Conservation (phyloP, 1,140 invertebrate species). For the Hypothenemus hampei region DNA sequence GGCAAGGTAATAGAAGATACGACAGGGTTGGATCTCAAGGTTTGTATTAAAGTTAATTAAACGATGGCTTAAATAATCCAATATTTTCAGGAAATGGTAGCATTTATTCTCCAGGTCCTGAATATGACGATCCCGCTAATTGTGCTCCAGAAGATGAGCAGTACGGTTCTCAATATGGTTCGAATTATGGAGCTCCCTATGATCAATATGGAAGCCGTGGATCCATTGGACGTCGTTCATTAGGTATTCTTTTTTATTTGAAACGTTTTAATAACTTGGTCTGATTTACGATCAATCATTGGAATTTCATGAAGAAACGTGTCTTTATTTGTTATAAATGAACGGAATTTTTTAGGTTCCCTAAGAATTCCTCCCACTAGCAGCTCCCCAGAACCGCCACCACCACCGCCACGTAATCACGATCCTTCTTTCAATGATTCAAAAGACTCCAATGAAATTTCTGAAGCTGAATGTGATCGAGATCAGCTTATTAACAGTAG, state of each 20-base stretch:
- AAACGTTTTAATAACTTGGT: too few relatives aligned
- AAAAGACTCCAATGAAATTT: conserved; percentile 89
- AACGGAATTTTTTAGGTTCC: conserved; percentile 51
- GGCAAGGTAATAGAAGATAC: conserved; percentile 41
- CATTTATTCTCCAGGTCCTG: conserved; percentile 68
- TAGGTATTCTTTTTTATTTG: conserved; percentile 43
- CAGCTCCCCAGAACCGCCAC: conserved; percentile 72
- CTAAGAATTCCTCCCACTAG: conserved; percentile 57
- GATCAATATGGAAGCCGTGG: conserved; percentile 81
- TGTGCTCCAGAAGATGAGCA: conserved; percentile 85
- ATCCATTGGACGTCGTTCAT: conserved; percentile 55
- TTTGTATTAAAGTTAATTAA: conserved; percentile 4
- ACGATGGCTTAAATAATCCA: not conserved
- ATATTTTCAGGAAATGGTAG: conserved; percentile 56
- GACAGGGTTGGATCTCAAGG: conserved; percentile 45
- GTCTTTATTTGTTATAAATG: too few relatives aligned
- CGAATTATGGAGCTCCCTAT: conserved; percentile 76
- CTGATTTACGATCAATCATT: too few relatives aligned
- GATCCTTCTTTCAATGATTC: conserved; percentile 80
- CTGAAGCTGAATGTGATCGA: conserved; percentile 86
- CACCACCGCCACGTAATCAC: conserved; percentile 70
- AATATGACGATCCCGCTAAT: conserved; percentile 89
- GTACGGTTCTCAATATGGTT: conserved; percentile 77
- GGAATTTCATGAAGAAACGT: too few relatives aligned
- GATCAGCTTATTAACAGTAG: conserved; percentile 65